These are phyloP conservation scores for Micoletzkya japonica DNA, from an alignment of 2,888 invertebrate species.

Conservation along the genomic window DNA sequence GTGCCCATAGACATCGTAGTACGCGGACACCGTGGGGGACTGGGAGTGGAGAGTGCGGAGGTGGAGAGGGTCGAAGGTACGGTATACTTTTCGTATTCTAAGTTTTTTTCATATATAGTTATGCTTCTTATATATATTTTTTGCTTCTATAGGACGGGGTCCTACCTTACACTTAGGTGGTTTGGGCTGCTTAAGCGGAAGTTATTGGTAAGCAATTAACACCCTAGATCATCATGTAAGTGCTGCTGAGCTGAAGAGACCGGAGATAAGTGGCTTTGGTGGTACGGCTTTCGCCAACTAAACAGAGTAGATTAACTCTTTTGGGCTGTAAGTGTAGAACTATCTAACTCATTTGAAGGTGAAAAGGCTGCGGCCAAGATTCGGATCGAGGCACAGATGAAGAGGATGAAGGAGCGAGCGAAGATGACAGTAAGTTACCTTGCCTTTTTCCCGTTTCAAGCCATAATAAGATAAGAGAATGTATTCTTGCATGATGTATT, in stretches of 20 bases:
- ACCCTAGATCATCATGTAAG: too few relatives aligned
- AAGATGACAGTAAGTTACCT: conserved; percentile 36
- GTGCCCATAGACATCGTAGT: conserved; percentile 44
- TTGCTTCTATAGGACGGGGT: too few relatives aligned
- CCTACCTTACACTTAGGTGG: too few relatives aligned
- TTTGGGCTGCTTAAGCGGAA: not conserved
- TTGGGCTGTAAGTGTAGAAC: conserved; percentile 37
- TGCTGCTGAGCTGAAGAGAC: too few relatives aligned
- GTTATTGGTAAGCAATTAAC: too few relatives aligned
- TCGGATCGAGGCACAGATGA: conserved; percentile 50
- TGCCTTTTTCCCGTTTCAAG: not conserved
- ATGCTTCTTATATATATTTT: too few relatives aligned
- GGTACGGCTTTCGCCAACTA: too few relatives aligned
- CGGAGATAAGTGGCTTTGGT: too few relatives aligned
- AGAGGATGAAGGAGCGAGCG: conserved; percentile 49
- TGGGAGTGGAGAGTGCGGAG: conserved; percentile 20
- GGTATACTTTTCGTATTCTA: not conserved
- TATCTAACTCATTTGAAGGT: too few relatives aligned
- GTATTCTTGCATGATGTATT: too few relatives aligned
- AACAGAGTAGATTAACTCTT: not conserved
- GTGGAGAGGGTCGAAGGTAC: conserved; percentile 27
- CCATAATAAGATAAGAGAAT: too few relatives aligned
- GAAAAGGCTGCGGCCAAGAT: conserved; percentile 39
- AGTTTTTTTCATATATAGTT: too few relatives aligned
- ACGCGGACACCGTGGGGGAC: conserved; percentile 15